Evolutionary conservation across 2,797 vertebrate species (phyloP), one percentile per base, ranked within the genome.

Genomic region (Phataginus tetradactyla): DNA sequence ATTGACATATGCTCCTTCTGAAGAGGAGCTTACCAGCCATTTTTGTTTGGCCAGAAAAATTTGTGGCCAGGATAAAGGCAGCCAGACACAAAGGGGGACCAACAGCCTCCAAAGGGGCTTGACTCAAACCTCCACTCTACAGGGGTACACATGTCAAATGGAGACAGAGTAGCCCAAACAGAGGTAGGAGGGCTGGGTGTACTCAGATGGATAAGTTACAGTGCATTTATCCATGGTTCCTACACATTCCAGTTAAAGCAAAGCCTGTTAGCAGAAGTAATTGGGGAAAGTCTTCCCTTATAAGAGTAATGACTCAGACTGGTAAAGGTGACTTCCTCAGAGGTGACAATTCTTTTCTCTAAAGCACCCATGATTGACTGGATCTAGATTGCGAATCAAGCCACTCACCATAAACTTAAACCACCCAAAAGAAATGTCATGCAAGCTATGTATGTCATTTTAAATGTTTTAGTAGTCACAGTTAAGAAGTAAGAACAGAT

Each of bases 261-360:
- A 45, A 85, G 18, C 32, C 51, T 23, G 7, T 59, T 55, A 75
- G 42, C 68, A 85, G 84, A 81, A 27, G 86, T 69, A 92, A 95
- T 78, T 81, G 29, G 83, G 53, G 14, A 72, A 95, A 78, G 68
- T 91, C 45, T 51, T 72, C 55, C 42, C 23, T 55, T 75, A 83
- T 51, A 25, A 93, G 74, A 88, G 32, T 39, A 66, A 71, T 96
- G 75, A 94, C 77, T 94, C 75, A 92, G 59, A 55, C 14, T 34
- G 71, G 64, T n/a, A 49, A 39, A 75, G n/a, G 29, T 53, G 49
- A 49, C 78, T 89, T 93, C 59, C 29, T 91, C 57, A 64, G 89
- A 88, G 51, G 9, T 63, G 61, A 97, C 85, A 89, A 10, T 81
- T 86, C 37, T 93, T 94, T 92, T 75, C 80, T 72, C 83, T 17